Base-by-base conservation (phyloP, 2,113 vertebrate species). In the Dasyornis broadbenti region DNA sequence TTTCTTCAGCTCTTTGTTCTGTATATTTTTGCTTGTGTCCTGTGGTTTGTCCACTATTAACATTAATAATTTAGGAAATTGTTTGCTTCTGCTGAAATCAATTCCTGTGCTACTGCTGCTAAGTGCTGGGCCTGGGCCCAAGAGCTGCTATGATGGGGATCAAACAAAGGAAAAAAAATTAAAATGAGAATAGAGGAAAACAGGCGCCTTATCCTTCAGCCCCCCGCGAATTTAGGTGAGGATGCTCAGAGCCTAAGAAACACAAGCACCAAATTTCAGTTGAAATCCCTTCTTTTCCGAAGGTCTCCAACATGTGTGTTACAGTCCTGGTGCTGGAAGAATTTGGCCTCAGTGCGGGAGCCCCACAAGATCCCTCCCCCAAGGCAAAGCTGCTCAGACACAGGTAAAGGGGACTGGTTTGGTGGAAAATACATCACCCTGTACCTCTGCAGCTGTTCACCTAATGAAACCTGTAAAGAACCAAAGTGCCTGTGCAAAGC, bases 51-150 rank as follows among this genome's bases (percentile, higher is more conserved):
- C 78, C 63, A 72, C 66, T 91, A 61, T 92, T 87, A 92, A 76
- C 87, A 77, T 97, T 76, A 92, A 95, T 95, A 92, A 96, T 96
- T 92, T 75, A 96, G 83, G 70, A 73, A 94, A 92, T 89, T 49
- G 53, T 84, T 89, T 92, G 61, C 65, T 83, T 70, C 81, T 95
- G 89, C 89, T 91, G 89, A 86, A 89, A 95, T 85, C 70, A 93
- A 82, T 95, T 84, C 81, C 63, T 94, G 39, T 42, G 70, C 56
- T 89, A 44, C n/a, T 56, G 69, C 95, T 92, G 82, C 77, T 93
- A 93, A 96, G 89, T 86, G 91, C 92, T 94, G 80, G 91, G 68
- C 56, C 63, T 66, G 50, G 72, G 60, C 65, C 89, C 78, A 89
- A 63, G 39, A 52, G 76, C 70, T 2, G 4, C 72, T 53, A 4